A percentile compares a stretch with the other conserved stretches of the same genome.
These are phyloP conservation scores for Nebria salina DNA, from an alignment of 2,888 invertebrate genomes.

Conservation along the genomic window DNA sequence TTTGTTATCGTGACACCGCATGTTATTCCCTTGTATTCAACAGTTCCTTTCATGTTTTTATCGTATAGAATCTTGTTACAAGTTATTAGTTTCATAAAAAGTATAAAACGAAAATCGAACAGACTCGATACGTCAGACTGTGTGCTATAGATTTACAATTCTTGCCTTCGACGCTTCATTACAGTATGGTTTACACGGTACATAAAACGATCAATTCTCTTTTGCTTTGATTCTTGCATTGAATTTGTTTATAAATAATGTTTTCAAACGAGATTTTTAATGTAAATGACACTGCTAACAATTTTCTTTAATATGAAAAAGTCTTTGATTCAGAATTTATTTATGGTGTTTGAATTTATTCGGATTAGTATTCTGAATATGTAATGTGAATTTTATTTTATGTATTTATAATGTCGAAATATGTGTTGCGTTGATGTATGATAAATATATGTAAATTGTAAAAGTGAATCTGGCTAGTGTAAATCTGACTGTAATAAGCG, in stretches of 20 bases:
- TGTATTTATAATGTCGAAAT: neutral
- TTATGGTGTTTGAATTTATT: neutral
- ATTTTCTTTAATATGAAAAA: neutral
- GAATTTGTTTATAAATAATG: neutral
- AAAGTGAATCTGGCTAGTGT: conserved; percentile 49
- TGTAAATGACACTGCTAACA: neutral
- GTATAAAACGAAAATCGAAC: conserved; percentile 47
- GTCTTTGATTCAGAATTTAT: too few relatives aligned
- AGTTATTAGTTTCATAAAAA: conserved; percentile 49
- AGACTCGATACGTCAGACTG: conserved; percentile 40
- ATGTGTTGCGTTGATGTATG: neutral
- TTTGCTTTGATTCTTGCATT: neutral
- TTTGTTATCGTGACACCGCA: neutral
- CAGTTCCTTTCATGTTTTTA: conserved; percentile 40
- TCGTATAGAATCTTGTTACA: conserved; percentile 48
- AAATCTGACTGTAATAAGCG: conserved; percentile 53
- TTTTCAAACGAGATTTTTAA: neutral
- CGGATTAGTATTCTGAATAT: neutral
- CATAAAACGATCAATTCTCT: conserved; percentile 3
- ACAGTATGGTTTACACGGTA: conserved; percentile 46
- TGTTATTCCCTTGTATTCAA: neutral
- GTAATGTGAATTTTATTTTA: neutral
- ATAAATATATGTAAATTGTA: neutral
- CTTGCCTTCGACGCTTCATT: conserved; percentile 49
- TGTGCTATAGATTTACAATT: conserved; percentile 45